Conservation (phyloP, 2,113 vertebrate species). For the Anhinga rufa region DNA sequence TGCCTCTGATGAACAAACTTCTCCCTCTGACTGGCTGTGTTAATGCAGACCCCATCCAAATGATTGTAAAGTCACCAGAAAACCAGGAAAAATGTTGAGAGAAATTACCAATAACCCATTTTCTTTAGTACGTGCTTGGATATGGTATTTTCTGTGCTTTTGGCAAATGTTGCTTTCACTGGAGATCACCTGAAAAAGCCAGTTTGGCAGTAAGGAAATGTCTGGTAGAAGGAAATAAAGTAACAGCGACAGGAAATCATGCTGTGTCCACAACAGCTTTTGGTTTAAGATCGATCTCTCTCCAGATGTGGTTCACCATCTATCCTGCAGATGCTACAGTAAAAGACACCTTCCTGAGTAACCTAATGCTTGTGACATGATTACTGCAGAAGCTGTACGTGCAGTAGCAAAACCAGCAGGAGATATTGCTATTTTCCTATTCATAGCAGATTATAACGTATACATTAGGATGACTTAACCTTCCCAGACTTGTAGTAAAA, state of each 20-base stretch:
- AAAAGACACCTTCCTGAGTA: background rate
- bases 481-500: background rate
- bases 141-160: background rate
- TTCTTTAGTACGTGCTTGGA: background rate
- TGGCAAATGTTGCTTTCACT: background rate
- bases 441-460: background rate
- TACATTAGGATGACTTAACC: too few relatives aligned
- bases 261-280: background rate
- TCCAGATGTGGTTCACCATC: background rate
- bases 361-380: too few relatives aligned
- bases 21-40: background rate
- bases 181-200: background rate
- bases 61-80: background rate
- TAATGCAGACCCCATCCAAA: background rate
- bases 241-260: rapidly evolving
- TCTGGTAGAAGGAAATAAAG: background rate
- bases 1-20: background rate
- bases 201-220: background rate
- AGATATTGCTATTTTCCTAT: rapidly evolving
- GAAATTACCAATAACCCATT: background rate
- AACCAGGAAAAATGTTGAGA: background rate
- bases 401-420: background rate
- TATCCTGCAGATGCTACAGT: background rate
- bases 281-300: background rate
- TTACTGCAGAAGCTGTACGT: rapidly evolving